Evolutionary conservation across 2,113 vertebrate genomes (phyloP).

Genomic region (Brienomyrus longianalis): DNA sequence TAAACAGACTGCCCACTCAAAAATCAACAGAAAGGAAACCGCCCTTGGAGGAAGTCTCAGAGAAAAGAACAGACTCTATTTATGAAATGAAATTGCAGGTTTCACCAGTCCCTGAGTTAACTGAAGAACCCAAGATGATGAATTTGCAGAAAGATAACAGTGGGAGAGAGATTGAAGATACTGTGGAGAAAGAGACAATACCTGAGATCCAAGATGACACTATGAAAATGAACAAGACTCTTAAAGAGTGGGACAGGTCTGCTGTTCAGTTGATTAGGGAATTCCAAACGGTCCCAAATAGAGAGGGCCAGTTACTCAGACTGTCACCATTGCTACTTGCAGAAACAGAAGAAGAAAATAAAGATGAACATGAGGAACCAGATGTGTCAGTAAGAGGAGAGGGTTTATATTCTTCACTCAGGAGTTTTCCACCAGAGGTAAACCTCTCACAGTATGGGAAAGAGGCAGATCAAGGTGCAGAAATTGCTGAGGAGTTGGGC

Average conservation of each 20-base stretch:
- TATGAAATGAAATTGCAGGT: background rate
- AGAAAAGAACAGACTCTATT: background rate
- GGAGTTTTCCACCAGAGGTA: constrained; percentile 52
- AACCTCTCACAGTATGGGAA: constrained; percentile 41
- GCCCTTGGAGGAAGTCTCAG: background rate
- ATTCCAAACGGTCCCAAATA: background rate
- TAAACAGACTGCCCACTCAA: background rate
- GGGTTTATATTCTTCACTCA: constrained; percentile 30
- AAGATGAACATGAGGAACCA: constrained; percentile 24
- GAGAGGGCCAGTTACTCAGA: background rate
- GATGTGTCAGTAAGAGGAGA: background rate
- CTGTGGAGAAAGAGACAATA: background rate
- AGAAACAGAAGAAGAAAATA: constrained; percentile 28
- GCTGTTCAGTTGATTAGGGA: background rate
- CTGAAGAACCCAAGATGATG: constrained; percentile 13
- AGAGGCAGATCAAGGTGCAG: constrained; percentile 45
- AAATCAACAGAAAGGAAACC: background rate
- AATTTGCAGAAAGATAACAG: background rate
- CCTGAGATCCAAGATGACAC: background rate
- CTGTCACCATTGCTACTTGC: background rate
- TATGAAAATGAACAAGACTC: background rate
- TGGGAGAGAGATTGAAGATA: background rate
- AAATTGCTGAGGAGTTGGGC: constrained; percentile 60
- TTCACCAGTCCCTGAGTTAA: background rate
- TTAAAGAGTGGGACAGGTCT: constrained; percentile 2